phyloP scores from a whole-genome alignment of 2,113 vertebrate genomes.

The Hippocampus abdominalis region DNA sequence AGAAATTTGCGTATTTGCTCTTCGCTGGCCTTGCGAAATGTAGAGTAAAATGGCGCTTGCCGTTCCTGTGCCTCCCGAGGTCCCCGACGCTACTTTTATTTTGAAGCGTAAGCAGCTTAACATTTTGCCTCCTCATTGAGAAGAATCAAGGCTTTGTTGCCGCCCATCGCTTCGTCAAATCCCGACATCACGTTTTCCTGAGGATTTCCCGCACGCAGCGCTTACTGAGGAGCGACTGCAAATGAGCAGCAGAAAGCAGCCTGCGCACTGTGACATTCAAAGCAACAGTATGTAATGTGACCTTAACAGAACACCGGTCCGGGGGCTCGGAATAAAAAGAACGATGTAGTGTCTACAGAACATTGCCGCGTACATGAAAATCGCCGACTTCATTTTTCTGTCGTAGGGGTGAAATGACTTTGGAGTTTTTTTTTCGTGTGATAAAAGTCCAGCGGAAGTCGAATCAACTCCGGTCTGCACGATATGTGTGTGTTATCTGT shows the following conservation, averaged over 20 bases:
- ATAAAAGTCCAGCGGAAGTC: background rate
- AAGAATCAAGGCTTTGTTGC: slow-evolving; percentile 52
- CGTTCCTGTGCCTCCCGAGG: slow-evolving; percentile 11
- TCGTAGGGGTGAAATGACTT: background rate
- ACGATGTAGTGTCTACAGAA: background rate
- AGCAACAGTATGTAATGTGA: background rate
- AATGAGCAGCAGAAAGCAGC: slow-evolving; percentile 7
- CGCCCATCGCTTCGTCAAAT: slow-evolving; percentile 26
- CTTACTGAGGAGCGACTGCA: slow-evolving; percentile 9
- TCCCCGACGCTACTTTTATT: slow-evolving; percentile 62
- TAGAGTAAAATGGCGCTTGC: slow-evolving; percentile 19
- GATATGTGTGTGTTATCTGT: too few species aligned
- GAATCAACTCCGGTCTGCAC: background rate
- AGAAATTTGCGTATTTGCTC: slow-evolving; percentile 28
- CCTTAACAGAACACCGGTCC: background rate
- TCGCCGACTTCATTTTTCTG: background rate
- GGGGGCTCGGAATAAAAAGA: background rate
- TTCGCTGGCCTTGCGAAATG: slow-evolving; percentile 16
- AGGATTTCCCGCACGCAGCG: slow-evolving; percentile 6
- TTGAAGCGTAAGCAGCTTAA: slow-evolving; percentile 64
- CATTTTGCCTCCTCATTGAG: slow-evolving; percentile 54
- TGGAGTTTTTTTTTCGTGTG: background rate
- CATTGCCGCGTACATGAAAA: background rate
- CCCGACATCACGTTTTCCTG: slow-evolving; percentile 25
- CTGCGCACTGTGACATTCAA: background rate